Evolutionary conservation across 2,797 vertebrate species (phyloP).

Genomic region (Scolopax bukidnonensis): DNA sequence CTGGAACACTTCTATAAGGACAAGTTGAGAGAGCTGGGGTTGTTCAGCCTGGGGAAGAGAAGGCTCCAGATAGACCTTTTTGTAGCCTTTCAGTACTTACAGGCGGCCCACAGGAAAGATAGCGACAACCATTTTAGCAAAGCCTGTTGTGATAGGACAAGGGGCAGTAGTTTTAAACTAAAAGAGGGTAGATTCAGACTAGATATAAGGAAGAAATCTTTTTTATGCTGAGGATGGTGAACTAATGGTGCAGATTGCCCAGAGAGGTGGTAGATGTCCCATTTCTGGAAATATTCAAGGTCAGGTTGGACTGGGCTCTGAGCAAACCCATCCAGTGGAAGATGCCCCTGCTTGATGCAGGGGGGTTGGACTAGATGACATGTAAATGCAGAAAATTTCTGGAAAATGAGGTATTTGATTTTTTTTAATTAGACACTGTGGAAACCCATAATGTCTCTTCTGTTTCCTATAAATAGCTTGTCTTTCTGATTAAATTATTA

Average conservation of each 20-base stretch:
- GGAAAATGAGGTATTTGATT: not conserved
- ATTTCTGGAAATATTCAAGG: not conserved
- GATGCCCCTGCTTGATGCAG: not conserved
- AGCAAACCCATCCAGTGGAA: not conserved
- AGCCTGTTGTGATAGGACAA: not conserved
- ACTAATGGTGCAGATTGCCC: not conserved
- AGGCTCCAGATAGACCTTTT: not conserved
- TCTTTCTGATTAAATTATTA: not conserved
- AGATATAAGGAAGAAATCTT: not conserved
- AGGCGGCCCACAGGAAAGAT: not conserved
- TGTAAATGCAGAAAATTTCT: not conserved
- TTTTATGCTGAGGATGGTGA: not conserved
- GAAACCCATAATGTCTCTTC: not conserved
- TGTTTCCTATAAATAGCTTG: not conserved
- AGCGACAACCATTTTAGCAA: not conserved
- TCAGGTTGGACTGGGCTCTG: not conserved
- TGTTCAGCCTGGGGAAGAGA: not conserved
- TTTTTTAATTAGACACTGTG: not conserved
- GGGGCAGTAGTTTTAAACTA: not conserved
- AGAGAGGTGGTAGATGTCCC: not conserved
- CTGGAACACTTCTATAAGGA: not conserved
- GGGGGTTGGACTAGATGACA: not conserved
- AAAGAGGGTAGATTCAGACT: not conserved
- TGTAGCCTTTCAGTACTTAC: not conserved
- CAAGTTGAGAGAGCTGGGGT: not conserved